Evolutionary conservation across 1,140 invertebrate genomes (phyloP).

Genomic region (Ericerus pela): DNA sequence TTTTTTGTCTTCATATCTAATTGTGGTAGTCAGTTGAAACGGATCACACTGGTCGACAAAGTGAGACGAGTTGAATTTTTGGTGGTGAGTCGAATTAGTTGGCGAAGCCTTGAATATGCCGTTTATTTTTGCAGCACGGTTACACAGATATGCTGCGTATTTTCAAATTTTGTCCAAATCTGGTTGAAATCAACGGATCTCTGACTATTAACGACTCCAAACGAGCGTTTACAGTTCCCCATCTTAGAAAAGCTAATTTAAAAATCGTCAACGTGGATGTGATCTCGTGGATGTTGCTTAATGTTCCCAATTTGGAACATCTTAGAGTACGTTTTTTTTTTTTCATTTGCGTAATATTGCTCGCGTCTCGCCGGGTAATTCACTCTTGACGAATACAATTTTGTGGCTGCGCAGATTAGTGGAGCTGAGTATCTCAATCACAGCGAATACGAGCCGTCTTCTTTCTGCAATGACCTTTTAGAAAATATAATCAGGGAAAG

Average conservation of each 20-base stretch:
- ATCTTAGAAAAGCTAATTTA: neutral
- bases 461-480: no score
- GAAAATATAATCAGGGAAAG: no score
- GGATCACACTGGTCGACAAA: conserved; percentile 17
- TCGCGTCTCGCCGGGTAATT: no score
- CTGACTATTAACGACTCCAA: neutral
- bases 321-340: neutral
- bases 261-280: neutral
- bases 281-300: neutral
- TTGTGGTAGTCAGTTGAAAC: conserved; percentile 25
- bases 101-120: neutral
- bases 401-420: no score
- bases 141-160: neutral
- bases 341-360: no score
- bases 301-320: conserved; percentile 4
- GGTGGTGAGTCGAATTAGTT: neutral
- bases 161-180: neutral
- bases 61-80: conserved; percentile 7
- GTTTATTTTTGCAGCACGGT: neutral
- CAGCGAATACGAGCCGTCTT: no score
- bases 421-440: no score
- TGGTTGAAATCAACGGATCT: neutral
- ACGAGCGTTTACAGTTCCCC: neutral
- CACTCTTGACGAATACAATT: no score
- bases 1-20: neutral